Evolutionary conservation across 1,140 invertebrate genomes (phyloP).

Genomic region (Adoxophyes honmai): DNA sequence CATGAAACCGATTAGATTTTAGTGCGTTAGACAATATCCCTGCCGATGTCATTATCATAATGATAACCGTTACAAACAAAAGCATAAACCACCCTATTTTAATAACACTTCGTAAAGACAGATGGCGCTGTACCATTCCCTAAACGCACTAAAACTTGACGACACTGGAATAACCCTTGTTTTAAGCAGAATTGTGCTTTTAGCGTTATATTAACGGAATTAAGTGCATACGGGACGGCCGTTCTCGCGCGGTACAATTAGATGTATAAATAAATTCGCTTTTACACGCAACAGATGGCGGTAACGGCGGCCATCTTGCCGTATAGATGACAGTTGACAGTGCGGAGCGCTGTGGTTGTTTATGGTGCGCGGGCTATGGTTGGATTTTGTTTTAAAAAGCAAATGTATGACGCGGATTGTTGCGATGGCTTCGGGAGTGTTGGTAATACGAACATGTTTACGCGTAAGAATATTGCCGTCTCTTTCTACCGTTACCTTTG

Average conservation of each 20-base stretch:
- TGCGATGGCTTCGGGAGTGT: too few species aligned
- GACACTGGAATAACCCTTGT: slow-evolving; percentile 38
- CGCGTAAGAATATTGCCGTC: too few species aligned
- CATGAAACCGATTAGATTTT: too few species aligned
- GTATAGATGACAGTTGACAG: slow-evolving; percentile 40
- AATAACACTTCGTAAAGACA: slow-evolving; percentile 21
- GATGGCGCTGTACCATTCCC: slow-evolving; percentile 18
- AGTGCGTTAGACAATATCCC: too few species aligned
- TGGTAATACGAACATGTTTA: too few species aligned
- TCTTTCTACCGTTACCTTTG: too few species aligned
- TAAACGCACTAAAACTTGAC: slow-evolving; percentile 19
- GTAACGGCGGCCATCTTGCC: slow-evolving; percentile 55
- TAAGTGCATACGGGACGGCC: slow-evolving; percentile 58
- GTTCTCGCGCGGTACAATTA: slow-evolving; percentile 58
- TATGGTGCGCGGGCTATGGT: too few species aligned
- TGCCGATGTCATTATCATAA: too few species aligned
- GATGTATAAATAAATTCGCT: slow-evolving; percentile 70
- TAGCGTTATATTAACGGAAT: slow-evolving; percentile 59
- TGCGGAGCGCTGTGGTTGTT: too few species aligned
- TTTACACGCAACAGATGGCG: slow-evolving; percentile 65
- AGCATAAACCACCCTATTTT: slow-evolving; percentile 16
- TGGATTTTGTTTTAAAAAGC: too few species aligned
- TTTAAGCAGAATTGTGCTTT: slow-evolving; percentile 56
- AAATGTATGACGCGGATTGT: too few species aligned
- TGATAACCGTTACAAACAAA: not conserved